Conservation (phyloP, 1,140 invertebrate species). For the Dysdera silvatica region DNA sequence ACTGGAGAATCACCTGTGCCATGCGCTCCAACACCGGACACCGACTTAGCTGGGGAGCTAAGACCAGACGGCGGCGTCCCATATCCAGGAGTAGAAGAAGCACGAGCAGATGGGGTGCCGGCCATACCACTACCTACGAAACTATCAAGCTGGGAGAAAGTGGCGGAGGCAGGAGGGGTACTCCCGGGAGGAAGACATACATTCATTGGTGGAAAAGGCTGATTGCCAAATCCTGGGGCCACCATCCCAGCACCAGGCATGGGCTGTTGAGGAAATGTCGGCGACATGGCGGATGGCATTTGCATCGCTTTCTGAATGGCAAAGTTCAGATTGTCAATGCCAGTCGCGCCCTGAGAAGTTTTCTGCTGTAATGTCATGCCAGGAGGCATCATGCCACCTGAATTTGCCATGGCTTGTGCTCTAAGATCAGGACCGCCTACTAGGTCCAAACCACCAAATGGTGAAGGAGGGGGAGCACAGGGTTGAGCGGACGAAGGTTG, state of each 20-base stretch:
- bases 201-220: not conserved
- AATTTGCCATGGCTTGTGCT: constrained; percentile 29
- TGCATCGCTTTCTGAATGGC: constrained; percentile 54
- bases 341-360: constrained; percentile 36
- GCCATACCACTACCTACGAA: constrained; percentile 1
- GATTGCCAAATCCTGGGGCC: constrained; percentile 4
- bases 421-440: constrained; percentile 8
- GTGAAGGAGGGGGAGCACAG: constrained; percentile 26
- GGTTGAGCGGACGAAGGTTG: constrained; percentile 17
- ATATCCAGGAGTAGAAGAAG: constrained; percentile 26
- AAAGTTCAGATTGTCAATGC: constrained; percentile 62
- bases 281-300: constrained; percentile 11
- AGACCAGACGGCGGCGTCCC: constrained; percentile 31
- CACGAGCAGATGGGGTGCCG: constrained; percentile 12
- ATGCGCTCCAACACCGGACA: constrained; percentile 28
- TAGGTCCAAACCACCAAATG: constrained; percentile 26
- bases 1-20: constrained; percentile 21
- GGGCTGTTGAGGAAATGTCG: not conserved
- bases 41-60: constrained; percentile 35
- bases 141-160: not conserved
- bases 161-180: constrained; percentile 9
- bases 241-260: constrained; percentile 4
- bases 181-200: not conserved
- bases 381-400: constrained; percentile 39
- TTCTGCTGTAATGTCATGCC: constrained; percentile 30